These are phyloP conservation scores for Tupaia tana DNA, from an alignment of 2,113 vertebrate species.

Conservation along the genomic window DNA sequence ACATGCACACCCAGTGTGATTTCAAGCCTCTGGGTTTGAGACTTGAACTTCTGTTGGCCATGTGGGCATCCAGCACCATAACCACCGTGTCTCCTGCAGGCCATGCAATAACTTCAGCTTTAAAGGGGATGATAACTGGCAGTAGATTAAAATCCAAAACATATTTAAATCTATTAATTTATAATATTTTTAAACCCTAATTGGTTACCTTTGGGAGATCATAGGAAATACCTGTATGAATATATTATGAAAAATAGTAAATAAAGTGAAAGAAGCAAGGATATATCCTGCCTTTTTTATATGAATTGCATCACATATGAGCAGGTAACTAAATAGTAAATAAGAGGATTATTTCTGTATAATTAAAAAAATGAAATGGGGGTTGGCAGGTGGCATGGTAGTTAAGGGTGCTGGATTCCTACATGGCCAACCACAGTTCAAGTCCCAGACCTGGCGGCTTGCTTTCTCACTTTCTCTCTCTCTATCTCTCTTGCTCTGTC, in stretches of 20 bases:
- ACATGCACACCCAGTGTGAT: too few species aligned
- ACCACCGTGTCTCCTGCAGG: too few species aligned
- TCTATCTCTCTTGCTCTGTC: too few species aligned
- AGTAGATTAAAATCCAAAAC: not conserved
- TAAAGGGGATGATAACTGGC: not conserved
- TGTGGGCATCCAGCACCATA: too few species aligned
- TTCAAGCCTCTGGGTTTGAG: too few species aligned
- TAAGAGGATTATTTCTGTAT: not conserved
- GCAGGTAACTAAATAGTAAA: not conserved
- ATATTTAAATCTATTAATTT: not conserved
- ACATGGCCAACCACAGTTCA: too few species aligned
- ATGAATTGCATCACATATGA: not conserved
- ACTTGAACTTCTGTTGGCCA: too few species aligned
- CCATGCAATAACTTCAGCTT: not conserved
- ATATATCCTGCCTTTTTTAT: not conserved
- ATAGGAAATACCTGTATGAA: not conserved
- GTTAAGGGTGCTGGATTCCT: too few species aligned
- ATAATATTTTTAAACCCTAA: not conserved
- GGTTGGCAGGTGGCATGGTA: too few species aligned
- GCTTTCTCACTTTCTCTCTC: too few species aligned
- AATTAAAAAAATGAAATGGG: not conserved
- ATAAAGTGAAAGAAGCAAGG: not conserved
- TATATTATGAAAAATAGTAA: not conserved
- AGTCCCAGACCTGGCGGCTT: too few species aligned
- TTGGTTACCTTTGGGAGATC: not conserved